These are phyloP conservation scores for Anastatus disparis DNA, from an alignment of 1,140 invertebrate genomes.

Conservation along the genomic window DNA sequence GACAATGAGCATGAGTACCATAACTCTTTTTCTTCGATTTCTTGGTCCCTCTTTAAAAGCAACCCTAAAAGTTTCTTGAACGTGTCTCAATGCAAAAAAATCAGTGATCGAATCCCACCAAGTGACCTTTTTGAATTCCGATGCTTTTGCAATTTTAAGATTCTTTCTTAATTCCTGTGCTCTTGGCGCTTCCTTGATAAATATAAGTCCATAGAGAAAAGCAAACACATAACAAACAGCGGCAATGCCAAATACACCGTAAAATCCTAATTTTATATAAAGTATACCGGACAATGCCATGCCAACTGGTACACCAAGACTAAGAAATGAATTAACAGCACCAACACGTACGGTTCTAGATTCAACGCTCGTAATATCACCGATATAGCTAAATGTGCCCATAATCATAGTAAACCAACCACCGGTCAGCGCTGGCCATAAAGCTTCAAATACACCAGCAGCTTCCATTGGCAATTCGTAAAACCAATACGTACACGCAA, in stretches of 20 bases:
- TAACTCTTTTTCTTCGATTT: slow-evolving; percentile 76
- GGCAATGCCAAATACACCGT: slow-evolving; percentile 81
- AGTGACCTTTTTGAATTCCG: slow-evolving; percentile 36
- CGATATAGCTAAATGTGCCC: slow-evolving; percentile 90
- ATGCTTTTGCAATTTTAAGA: slow-evolving; percentile 10
- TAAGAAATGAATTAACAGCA: slow-evolving; percentile 84
- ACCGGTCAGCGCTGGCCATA: slow-evolving; percentile 82
- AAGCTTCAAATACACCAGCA: slow-evolving; percentile 78
- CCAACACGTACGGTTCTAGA: slow-evolving; percentile 85
- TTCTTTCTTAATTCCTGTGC: slow-evolving; percentile 55
- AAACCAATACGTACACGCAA: slow-evolving; percentile 83
- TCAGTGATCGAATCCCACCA: slow-evolving; percentile 63
- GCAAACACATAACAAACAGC: slow-evolving; percentile 78
- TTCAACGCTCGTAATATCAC: slow-evolving; percentile 83
- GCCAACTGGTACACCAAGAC: slow-evolving; percentile 82
- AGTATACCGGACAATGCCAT: slow-evolving; percentile 79
- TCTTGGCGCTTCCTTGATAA: slow-evolving; percentile 70
- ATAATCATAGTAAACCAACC: slow-evolving; percentile 91
- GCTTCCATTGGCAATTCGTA: slow-evolving; percentile 82
- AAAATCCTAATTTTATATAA: slow-evolving; percentile 78
- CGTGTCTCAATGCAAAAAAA: slow-evolving; percentile 80
- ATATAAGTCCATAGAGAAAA: slow-evolving; percentile 76
- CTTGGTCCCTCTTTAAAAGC: slow-evolving; percentile 80
- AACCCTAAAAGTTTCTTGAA: slow-evolving; percentile 79
- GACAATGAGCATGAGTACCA: slow-evolving; percentile 81